Evolutionary conservation across 2,888 invertebrate genomes (phyloP), one percentile per base, ranked within the genome.

Genomic region (Doris montereyensis): DNA sequence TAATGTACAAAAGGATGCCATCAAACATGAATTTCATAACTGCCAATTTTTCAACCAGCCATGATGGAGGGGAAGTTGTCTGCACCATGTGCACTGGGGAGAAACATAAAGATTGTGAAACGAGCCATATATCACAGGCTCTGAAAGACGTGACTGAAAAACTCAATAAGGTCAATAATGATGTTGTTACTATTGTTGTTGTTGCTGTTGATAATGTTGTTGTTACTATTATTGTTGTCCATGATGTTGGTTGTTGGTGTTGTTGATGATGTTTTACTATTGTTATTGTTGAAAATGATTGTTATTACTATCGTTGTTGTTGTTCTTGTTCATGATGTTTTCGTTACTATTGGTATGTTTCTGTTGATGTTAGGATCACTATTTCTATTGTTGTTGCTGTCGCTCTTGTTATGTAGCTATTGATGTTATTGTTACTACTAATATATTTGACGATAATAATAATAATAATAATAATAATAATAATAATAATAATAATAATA

Each of bases 301-400:
- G 30, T 1, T 30, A 67, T 1, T 30, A 67, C 5, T 30, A 28
- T 1, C 30, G 30, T 1, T 30, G 30, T 30, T 13, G 30, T 8
- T 13, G 67, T 52, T 76, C 21, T 28, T 76, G 41, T 26, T 76
- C 34, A 35, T 76, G 41, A 26, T 76, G 26, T 28, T 67, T 13
- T 52, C 67, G n/a, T 52, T 76, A 41, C 67, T 76, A 76, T 52
- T 76, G 28, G 41, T 52, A 68, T 41, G 35, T 28, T 28, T 35
- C 17, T n/a, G n/a, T n/a, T n/a, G n/a, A n/a, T n/a, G n/a, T n/a
- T n/a, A 76, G 41, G 65, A 35, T 28, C 67, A 67, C 41, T 76
- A 67, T 52, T 76, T 41, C 52, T 76, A 32, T 28, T 67, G n/a
- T 52, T 76, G n/a, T 52, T 76, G 28, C 67, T 76, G 67, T 52